Evolutionary conservation across 2,888 invertebrate species (phyloP).

Genomic region (Macrosoma leucophasiata): DNA sequence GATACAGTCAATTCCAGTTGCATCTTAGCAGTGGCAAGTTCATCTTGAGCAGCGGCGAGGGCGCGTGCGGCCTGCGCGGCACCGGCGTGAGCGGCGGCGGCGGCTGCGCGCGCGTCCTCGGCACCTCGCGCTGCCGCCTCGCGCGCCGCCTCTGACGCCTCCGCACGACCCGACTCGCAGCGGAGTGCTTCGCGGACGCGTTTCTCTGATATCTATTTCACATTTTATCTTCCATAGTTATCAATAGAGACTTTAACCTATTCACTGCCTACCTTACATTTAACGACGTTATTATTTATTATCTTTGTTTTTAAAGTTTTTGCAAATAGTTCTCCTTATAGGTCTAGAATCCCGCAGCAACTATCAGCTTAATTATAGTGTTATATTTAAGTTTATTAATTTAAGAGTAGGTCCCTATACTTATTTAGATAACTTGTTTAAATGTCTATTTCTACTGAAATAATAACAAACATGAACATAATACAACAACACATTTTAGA

Average conservation of each 20-base stretch:
- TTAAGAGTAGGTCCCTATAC: no score
- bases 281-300: no score
- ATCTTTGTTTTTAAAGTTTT: no score
- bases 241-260: neutral
- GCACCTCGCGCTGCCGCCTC: slow-evolving; percentile 45
- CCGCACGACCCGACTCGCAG: slow-evolving; percentile 48
- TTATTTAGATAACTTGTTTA: no score
- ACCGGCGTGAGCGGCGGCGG: slow-evolving; percentile 50
- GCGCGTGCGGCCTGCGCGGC: slow-evolving; percentile 46
- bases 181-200: slow-evolving; percentile 52
- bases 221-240: neutral
- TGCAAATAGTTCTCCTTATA: no score
- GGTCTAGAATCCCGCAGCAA: no score
- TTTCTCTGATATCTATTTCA: slow-evolving; percentile 43
- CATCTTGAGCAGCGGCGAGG: slow-evolving; percentile 44
- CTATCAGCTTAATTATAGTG: no score
- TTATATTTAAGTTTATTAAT: no score
- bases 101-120: slow-evolving; percentile 47
- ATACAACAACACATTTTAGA: no score
- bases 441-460: no score
- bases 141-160: slow-evolving; percentile 48
- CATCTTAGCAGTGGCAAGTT: slow-evolving; percentile 44
- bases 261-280: no score
- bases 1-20: slow-evolving; percentile 51
- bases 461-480: no score